phyloP scores from a whole-genome alignment of 2,113 vertebrate genomes.

The Columba livia region DNA sequence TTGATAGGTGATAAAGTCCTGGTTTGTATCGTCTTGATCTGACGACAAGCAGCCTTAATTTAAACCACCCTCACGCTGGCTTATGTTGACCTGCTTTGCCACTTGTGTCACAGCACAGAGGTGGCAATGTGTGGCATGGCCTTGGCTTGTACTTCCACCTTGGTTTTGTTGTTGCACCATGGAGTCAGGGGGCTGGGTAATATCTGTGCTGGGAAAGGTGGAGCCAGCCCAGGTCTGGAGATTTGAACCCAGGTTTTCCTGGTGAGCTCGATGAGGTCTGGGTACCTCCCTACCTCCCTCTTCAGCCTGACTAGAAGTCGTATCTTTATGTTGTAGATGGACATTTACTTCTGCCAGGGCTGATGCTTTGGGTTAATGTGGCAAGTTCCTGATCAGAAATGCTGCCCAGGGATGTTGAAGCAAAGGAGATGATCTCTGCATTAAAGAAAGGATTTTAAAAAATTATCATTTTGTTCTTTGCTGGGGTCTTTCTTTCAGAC shows the following conservation, averaged over 20 bases:
- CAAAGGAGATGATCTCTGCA: not conserved
- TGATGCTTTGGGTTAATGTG: not conserved
- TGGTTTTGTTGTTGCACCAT: not conserved
- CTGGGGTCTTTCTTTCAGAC: not conserved
- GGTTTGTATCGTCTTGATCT: not conserved
- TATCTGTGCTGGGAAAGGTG: not conserved
- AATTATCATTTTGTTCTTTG: not conserved
- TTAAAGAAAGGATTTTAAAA: not conserved
- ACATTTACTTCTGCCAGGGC: not conserved
- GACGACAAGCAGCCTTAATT: not conserved
- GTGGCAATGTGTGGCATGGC: accelerated
- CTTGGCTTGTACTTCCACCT: not conserved
- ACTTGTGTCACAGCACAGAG: accelerated
- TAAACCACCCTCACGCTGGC: not conserved
- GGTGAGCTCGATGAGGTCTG: not conserved
- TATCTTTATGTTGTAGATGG: not conserved
- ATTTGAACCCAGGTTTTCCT: accelerated
- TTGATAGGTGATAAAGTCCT: not conserved
- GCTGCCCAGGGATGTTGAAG: not conserved
- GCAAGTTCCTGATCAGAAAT: not conserved
- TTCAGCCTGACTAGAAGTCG: not conserved
- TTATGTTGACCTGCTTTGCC: not conserved
- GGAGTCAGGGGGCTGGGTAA: not conserved
- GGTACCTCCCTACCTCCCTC: not conserved
- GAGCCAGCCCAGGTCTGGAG: accelerated